Percentiles rank a stretch among this genome's conserved stretches.
phyloP scores from a whole-genome alignment of 2,113 vertebrate species.

The Sclerurus mexicanus region DNA sequence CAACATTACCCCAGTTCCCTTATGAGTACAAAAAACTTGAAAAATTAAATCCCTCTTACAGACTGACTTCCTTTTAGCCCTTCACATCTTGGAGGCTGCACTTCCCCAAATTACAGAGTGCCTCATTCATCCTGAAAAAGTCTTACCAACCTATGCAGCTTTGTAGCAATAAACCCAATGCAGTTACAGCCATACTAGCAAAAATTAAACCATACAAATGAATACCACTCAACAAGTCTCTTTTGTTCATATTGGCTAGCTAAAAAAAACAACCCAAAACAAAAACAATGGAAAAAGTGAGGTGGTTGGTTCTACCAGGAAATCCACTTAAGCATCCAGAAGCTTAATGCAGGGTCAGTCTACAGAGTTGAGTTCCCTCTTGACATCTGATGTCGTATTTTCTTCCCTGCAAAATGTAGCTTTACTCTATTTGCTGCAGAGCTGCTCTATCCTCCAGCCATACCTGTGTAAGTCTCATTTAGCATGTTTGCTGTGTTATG shows the following conservation, averaged over 20 bases:
- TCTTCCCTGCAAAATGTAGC: neutral
- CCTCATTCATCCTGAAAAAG: neutral
- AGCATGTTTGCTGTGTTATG: neutral
- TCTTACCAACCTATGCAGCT: neutral
- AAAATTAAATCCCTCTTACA: neutral
- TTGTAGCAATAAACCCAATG: neutral
- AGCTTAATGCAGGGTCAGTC: neutral
- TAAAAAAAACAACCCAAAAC: neutral
- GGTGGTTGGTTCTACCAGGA: neutral
- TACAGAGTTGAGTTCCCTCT: neutral
- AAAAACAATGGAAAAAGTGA: neutral
- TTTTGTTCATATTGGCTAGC: neutral
- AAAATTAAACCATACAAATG: neutral
- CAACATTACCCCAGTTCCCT: neutral
- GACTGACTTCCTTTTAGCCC: neutral
- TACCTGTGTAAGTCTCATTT: rapidly evolving
- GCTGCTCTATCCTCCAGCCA: neutral
- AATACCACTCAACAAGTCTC: neutral
- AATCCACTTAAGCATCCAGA: neutral
- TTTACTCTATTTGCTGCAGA: neutral
- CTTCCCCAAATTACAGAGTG: neutral
- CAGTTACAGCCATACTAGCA: neutral
- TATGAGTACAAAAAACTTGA: neutral
- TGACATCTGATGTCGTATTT: neutral
- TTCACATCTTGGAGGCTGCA: neutral